Percentiles rank a stretch among this genome's conserved stretches.
Evolutionary conservation across 64 coral and sea anemone species (phyloP).

Genomic region (Montipora capricornis): DNA sequence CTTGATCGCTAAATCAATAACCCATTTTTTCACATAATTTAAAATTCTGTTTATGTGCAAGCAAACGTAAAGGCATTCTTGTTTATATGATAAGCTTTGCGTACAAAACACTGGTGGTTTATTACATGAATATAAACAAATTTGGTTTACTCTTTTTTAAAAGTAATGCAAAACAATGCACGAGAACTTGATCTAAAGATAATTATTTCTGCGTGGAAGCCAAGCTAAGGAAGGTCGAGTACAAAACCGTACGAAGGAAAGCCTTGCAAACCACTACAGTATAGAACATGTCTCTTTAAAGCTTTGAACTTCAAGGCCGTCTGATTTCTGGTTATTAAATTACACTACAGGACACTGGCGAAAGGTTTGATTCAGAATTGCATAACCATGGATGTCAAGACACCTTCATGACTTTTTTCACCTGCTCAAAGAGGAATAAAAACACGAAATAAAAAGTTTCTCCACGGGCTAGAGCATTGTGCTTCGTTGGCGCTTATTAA

Average conservation of each 20-base stretch:
- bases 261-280: background rate
- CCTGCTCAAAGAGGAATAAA: slow-evolving; percentile 27
- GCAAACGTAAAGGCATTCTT: background rate
- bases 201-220: background rate
- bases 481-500: background rate
- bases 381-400: slow-evolving; percentile 9
- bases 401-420: slow-evolving; percentile 1
- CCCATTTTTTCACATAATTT: background rate
- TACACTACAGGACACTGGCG: too few species aligned
- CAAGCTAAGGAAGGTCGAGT: too few species aligned
- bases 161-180: background rate
- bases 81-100: background rate
- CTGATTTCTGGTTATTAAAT: too few species aligned
- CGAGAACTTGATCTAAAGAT: too few species aligned
- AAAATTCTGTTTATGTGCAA: background rate
- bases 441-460: slow-evolving; percentile 16
- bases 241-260: background rate
- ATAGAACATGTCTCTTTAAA: background rate
- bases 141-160: background rate
- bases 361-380: too few species aligned
- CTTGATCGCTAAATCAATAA: slow-evolving; percentile 18
- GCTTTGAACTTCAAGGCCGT: background rate
- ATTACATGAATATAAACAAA: slow-evolving; percentile 22
- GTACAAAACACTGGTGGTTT: background rate
- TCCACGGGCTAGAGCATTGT: background rate